Conservation (phyloP, 2,888 invertebrate species). For the Arrhopalites spinosus region DNA sequence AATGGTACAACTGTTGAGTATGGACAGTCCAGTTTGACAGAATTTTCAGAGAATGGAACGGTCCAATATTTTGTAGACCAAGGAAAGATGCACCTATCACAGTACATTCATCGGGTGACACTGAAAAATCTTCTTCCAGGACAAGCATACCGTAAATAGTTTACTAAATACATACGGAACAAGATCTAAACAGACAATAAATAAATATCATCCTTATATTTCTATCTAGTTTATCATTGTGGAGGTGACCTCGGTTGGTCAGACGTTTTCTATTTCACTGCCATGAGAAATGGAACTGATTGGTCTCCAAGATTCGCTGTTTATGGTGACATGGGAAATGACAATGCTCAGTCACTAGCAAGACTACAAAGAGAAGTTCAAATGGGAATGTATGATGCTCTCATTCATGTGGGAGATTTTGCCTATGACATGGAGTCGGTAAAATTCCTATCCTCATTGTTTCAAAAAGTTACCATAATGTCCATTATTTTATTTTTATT, state of each 20-base stretch:
- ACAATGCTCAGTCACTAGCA: conserved; percentile 84
- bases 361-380: conserved; percentile 84
- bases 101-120: conserved; percentile 52
- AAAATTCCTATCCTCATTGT: conserved; percentile 51
- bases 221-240: conserved; percentile 74
- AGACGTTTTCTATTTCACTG: conserved; percentile 74
- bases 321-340: conserved; percentile 93
- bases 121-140: conserved; percentile 46
- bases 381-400: conserved; percentile 77
- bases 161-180: no score
- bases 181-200: no score
- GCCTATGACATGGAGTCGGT: conserved; percentile 89
- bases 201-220: no score
- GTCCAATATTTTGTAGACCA: conserved; percentile 42
- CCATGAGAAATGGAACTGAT: conserved; percentile 68
- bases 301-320: conserved; percentile 84
- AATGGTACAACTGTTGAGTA: conserved; percentile 46
- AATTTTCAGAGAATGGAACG: conserved; percentile 32
- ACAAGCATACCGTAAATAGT: conserved; percentile 49
- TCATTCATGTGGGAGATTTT: conserved; percentile 92
- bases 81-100: conserved; percentile 43
- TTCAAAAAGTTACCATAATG: not conserved
- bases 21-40: conserved; percentile 35
- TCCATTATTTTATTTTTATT: not conserved
- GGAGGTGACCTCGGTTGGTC: conserved; percentile 85